A percentile compares a stretch with the other conserved stretches of the same genome.
Evolutionary conservation across 2,113 vertebrate species (phyloP).

Genomic region (Neolamprologus variostigma): DNA sequence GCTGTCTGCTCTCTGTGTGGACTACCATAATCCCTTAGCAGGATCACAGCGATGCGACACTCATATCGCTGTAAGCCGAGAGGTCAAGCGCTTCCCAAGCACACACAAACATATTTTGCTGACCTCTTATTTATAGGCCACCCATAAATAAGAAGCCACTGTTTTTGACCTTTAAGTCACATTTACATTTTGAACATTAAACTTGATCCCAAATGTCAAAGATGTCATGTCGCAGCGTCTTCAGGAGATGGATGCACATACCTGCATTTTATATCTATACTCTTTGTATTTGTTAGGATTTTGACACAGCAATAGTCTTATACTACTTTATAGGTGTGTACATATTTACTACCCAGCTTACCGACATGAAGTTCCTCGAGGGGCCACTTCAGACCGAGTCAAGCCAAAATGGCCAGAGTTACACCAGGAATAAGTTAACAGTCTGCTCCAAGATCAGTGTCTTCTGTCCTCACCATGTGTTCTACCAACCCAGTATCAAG

Average conservation of each 20-base stretch:
- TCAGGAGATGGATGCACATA: neutral
- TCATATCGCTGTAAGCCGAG: neutral
- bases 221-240: neutral
- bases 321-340: neutral
- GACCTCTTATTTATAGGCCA: neutral
- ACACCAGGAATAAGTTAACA: neutral
- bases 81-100: neutral
- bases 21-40: neutral
- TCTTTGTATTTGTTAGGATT: neutral
- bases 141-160: neutral
- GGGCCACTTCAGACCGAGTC: neutral
- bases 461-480: neutral
- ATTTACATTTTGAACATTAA: neutral
- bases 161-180: neutral
- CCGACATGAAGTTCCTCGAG: fast-evolving
- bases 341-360: neutral
- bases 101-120: neutral
- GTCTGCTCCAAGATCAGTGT: fast-evolving
- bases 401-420: neutral
- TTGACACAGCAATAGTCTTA: neutral
- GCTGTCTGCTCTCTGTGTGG: neutral
- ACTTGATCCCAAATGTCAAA: neutral
- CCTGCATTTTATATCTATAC: neutral
- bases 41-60: neutral
- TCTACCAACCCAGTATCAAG: neutral